Conservation (phyloP, 1,140 invertebrate genomes). For the Drosophila elegans region DNA sequence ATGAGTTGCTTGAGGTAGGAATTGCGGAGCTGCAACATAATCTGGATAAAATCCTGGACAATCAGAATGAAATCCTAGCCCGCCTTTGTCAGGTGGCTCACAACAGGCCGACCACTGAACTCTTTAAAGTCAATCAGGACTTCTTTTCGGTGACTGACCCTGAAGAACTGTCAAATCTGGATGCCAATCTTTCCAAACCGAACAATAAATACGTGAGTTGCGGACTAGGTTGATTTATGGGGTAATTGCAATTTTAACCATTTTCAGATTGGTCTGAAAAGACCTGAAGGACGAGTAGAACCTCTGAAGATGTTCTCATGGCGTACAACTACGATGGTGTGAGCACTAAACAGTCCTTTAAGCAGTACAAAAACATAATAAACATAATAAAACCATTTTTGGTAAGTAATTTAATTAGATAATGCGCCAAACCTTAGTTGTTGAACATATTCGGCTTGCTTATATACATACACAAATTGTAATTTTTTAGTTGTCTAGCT, state of each 20-base stretch:
- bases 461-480: too few species aligned
- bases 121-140: background rate
- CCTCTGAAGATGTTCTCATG: constrained; percentile 23
- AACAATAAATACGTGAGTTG: constrained; percentile 30
- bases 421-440: too few species aligned
- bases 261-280: too few species aligned
- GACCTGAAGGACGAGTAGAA: constrained; percentile 19
- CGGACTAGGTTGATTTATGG: background rate
- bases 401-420: constrained; percentile 6
- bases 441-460: too few species aligned
- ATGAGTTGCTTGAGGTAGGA: constrained; percentile 1
- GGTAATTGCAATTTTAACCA: background rate
- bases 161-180: constrained; percentile 21
- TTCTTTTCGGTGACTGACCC: constrained; percentile 31
- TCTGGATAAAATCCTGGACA: constrained; percentile 17
- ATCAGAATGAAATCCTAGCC: constrained; percentile 25
- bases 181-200: constrained; percentile 19
- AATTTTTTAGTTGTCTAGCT: too few species aligned
- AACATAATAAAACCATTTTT: constrained; percentile 34
- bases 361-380: constrained; percentile 35
- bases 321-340: constrained; percentile 32
- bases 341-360: constrained; percentile 26
- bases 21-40: constrained; percentile 17
- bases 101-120: background rate
- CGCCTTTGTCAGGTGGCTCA: constrained; percentile 5